Evolutionary conservation across 1,140 invertebrate genomes (phyloP), one percentile per base, ranked within the genome.

Genomic region (Meloidogyne exigua): DNA sequence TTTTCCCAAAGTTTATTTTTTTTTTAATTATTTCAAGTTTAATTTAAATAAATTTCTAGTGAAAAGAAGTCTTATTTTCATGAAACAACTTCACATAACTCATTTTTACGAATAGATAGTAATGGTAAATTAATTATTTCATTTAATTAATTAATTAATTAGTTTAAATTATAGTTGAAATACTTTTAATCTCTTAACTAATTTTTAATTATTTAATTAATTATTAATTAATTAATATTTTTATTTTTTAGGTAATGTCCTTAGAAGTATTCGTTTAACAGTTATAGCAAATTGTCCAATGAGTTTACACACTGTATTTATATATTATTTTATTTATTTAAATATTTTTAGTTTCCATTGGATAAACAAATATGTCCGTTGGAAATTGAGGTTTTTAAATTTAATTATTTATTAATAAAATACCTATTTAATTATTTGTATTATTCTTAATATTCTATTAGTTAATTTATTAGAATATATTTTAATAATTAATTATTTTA

Each of bases 51-150:
- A 95, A 90, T 96, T 96, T 90, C 89, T 23, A 98, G 97, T 89
- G 95, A 97, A 90, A 97, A 97, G 90, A 94, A 95, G 90, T 95
- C 94, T 78, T 96, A 95, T 90, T 96, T 97, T 91, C 95, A 98
- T 90, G 93, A 94, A 89, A 95, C 95, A 79, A 97, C 95, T 87
- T 96, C 95, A 83, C 94, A 89, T 28, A 90, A 90, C 81, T 90
- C 89, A 39, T 90, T 91, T 81, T 79, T 91, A 9, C 80, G 90
- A 18, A 90, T 91, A 32, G 86, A 87, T 68, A 83, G 84, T 26
- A 76, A 85, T 64, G 90, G 90, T 36, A 84, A n/a, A n/a, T n/a
- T n/a, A n/a, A n/a, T n/a, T n/a, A n/a, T n/a, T n/a, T n/a, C n/a
- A n/a, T n/a, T n/a, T n/a, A n/a, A 32, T 32, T 3, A 32, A 3